Base-by-base conservation (phyloP, 2,888 invertebrate genomes). In the Orthonevra nobilis region DNA sequence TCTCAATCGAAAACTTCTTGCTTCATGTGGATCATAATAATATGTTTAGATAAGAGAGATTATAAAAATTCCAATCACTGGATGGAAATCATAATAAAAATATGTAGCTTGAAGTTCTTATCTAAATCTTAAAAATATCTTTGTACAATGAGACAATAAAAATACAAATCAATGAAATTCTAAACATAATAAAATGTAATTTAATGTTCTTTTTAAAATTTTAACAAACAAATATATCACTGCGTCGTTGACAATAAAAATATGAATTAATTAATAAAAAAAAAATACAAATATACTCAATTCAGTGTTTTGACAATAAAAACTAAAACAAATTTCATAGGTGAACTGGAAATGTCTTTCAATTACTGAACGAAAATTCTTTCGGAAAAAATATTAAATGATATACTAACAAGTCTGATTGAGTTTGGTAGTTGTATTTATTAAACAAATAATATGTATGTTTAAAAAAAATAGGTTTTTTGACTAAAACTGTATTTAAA, bases 161-260 rank as follows among this genome's bases (percentile, higher is more conserved):
- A 19, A 54, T n/a, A n/a, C n/a, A n/a, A n/a, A n/a, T n/a, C n/a
- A n/a, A n/a, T n/a, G 32, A 54, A 10, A 58, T n/a, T 14, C 6
- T n/a, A n/a, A n/a, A n/a, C n/a, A n/a, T n/a, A n/a, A n/a, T n/a
- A n/a, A 28, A 48, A 52, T 48, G 48, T 56, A 56, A 14, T 63
- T 56, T 40, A 30, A 34, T 14, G 48, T 46, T 42, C 17, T 50
- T 58, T 60, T 23, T 46, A 36, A 40, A 32, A 32, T 7, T 48
- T 42, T 42, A 26, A 63, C 9, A 56, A 23, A 58, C 58, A 52
- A 44, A 36, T 56, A 79, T 66, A 61, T 66, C 66, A 66, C 79
- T 79, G 79, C 73, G 73, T 73, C 66, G 66, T 42, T 61, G 79
- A 79, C 73, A 79, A 73, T 79, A 79, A 79, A 54, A n/a, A 52